phyloP scores from a whole-genome alignment of 1,140 invertebrate species.

The Helicorthomorpha holstii region DNA sequence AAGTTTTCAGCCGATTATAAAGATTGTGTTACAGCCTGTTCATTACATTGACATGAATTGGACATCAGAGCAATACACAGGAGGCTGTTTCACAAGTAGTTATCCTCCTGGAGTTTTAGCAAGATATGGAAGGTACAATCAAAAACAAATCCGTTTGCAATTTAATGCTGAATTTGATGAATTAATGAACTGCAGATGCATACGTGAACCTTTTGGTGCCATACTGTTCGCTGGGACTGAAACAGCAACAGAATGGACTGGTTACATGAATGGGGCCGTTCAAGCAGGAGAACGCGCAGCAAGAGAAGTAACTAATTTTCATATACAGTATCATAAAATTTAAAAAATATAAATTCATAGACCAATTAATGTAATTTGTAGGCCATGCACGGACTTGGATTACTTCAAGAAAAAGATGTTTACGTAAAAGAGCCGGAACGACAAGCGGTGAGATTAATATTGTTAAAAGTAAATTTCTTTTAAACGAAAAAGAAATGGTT shows the following conservation, averaged over 20 bases:
- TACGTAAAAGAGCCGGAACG: neutral
- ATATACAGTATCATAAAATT: too few species aligned
- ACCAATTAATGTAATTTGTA: neutral
- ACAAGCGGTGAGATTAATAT: too few species aligned
- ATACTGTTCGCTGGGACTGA: neutral
- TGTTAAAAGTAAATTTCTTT: too few species aligned
- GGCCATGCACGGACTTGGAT: neutral
- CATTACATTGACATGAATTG: conserved; percentile 28
- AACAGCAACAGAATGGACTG: neutral
- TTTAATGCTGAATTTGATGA: too few species aligned
- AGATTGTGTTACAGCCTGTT: conserved; percentile 17
- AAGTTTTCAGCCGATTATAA: neutral
- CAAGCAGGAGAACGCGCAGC: neutral
- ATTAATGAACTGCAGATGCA: neutral
- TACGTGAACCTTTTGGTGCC: neutral
- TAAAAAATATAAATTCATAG: neutral
- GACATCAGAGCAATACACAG: conserved; percentile 26
- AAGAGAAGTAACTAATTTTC: neutral
- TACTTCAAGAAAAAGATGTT: neutral
- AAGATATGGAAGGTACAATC: conserved; percentile 23
- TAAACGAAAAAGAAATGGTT: too few species aligned
- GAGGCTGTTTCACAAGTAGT: conserved; percentile 26
- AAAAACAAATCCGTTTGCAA: too few species aligned
- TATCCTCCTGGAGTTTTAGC: conserved; percentile 26
- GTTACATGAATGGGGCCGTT: neutral